Base-by-base conservation (phyloP, 2,797 vertebrate species). In the Gastrophryne carolinensis region DNA sequence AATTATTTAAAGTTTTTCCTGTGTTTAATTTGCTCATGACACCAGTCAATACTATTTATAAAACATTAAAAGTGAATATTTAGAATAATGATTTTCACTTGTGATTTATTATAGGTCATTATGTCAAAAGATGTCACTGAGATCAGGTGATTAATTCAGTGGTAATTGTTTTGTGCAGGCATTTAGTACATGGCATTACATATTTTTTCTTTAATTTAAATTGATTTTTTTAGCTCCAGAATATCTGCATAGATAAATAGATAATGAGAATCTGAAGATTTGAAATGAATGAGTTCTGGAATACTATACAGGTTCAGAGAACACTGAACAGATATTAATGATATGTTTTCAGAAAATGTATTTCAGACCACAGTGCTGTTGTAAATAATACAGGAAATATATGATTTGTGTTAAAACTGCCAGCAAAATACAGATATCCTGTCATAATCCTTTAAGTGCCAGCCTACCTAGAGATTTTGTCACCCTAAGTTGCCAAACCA, bases 41-140 rank as follows among this genome's bases (percentile, higher is more conserved):
- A 84, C 89, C 84, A 86, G 82, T 88, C 87, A 88, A 88, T 88
- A 90, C 78, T 77, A 87, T 60, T 89, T 86, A 87, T 91, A 90
- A 90, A 85, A 86, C 75, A 61, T 47, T 60, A 84, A 89, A 90
- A 90, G 83, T 83, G 84, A 88, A 88, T 89, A 90, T 89, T 90
- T 91, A 87, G 90, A 90, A 83, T 87, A 88, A 89, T 82, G 82
- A 89, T 89, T 84, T 84, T 12, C 82, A 80, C 81, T 64, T 79
- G 79, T 87, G 86, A 87, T 91, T 90, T 89, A 90, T 89, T 89
- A 83, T 80, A 49, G 21, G 41, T 62, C 21, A 58, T 39, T 72
- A 44, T 72, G 50, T 62, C 8, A 60, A 60, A 35, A 23, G 17
- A 44, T 13, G 41, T 26, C 39, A 30, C 30, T 32, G 6, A 24